phyloP scores from a whole-genome alignment of 2,888 invertebrate species.

The Nebria salina region DNA sequence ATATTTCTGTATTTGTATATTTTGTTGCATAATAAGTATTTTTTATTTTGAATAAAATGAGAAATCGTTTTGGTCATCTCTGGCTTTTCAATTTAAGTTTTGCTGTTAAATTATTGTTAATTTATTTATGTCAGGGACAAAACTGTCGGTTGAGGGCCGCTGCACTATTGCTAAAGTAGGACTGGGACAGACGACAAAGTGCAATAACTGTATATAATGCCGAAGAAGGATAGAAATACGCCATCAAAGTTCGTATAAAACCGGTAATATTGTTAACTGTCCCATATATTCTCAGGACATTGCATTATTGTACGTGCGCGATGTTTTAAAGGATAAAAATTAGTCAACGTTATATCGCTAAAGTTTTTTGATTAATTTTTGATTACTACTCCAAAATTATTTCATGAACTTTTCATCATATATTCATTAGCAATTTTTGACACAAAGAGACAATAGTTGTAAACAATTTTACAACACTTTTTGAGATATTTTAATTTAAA shows the following conservation, averaged over 20 bases:
- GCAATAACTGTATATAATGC: neutral
- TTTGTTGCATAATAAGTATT: no score
- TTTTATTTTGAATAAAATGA: no score
- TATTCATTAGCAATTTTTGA: no score
- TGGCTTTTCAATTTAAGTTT: neutral
- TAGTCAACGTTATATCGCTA: neutral
- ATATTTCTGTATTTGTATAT: no score
- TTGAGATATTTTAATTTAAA: no score
- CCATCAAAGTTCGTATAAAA: slow-evolving; percentile 23
- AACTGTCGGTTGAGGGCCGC: neutral
- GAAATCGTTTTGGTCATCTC: no score
- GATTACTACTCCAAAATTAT: neutral
- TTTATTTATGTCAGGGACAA: neutral
- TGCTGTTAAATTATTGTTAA: neutral
- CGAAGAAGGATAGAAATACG: neutral
- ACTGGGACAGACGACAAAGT: neutral
- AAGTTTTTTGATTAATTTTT: neutral
- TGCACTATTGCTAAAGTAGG: neutral
- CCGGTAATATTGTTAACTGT: slow-evolving; percentile 60
- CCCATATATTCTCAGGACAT: slow-evolving; percentile 58
- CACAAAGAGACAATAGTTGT: no score
- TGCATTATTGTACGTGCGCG: slow-evolving; percentile 51
- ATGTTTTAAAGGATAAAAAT: neutral
- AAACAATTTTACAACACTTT: no score
- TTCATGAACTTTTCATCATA: no score